Percentiles rank a stretch among this genome's conserved stretches.
phyloP scores from a whole-genome alignment of 1,140 invertebrate species.

The Cepaea nemoralis region DNA sequence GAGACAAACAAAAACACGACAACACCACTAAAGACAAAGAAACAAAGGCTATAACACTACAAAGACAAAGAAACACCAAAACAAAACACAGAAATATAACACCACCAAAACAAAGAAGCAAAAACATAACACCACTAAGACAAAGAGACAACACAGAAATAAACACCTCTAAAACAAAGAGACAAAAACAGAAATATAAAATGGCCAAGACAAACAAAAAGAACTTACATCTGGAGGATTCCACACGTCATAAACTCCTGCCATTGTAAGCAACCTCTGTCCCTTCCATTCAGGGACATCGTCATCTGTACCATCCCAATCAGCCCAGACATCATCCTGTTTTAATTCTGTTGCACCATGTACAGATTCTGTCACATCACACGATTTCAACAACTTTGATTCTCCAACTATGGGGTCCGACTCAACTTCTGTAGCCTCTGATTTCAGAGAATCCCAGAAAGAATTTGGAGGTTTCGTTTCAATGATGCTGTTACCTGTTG shows the following conservation, averaged over 20 bases:
- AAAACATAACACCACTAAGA: no score
- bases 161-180: neutral
- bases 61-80: neutral
- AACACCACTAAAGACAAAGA: neutral
- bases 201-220: neutral
- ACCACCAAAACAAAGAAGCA: no score
- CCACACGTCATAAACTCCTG: slow-evolving; percentile 83
- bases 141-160: no score
- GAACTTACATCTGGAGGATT: slow-evolving; percentile 72
- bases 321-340: neutral
- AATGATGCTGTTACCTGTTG: neutral
- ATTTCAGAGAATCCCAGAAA: neutral
- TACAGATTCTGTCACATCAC: neutral
- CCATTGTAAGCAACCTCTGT: slow-evolving; percentile 80
- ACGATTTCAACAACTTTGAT: neutral
- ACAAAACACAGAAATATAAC: no score
- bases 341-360: neutral
- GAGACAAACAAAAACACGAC: neutral
- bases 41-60: neutral
- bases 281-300: slow-evolving; percentile 75
- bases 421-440: neutral
- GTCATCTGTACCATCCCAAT: slow-evolving; percentile 7
- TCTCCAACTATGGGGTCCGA: neutral
- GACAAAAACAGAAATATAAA: neutral
- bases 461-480: neutral